Conservation (phyloP, 2,113 vertebrate genomes). For the Gnathochromis pfefferi region DNA sequence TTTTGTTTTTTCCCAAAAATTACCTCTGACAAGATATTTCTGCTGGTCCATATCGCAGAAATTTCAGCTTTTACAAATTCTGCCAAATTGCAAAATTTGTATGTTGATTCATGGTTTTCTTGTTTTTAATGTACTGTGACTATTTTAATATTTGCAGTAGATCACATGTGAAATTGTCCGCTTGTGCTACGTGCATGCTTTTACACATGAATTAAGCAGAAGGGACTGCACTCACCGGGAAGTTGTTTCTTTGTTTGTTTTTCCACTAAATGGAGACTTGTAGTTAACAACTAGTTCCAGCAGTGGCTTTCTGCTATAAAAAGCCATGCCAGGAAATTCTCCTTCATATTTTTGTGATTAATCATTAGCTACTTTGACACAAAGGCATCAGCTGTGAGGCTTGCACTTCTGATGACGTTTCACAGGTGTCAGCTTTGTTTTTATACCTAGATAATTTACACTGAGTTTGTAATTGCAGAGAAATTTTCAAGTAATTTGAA, state of each 20-base stretch:
- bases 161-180: fast-evolving
- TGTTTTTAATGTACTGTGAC: fast-evolving
- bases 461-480: not conserved
- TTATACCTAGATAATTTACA: fast-evolving
- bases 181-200: not conserved
- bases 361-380: not conserved
- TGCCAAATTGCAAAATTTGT: not conserved
- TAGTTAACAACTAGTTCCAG: not conserved
- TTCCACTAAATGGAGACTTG: not conserved
- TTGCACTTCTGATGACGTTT: not conserved
- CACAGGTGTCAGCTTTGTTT: not conserved
- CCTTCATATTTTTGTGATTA: not conserved
- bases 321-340: not conserved
- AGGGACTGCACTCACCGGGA: fast-evolving
- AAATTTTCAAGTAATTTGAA: not conserved
- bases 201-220: not conserved
- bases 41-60: fast-evolving
- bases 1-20: not conserved
- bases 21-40: fast-evolving
- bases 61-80: fast-evolving
- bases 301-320: not conserved
- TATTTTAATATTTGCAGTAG: not conserved
- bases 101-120: not conserved
- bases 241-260: not conserved
- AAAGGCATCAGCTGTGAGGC: not conserved